Base-by-base conservation (phyloP, 2,797 vertebrate species). In the Sebastes nivosus region DNA sequence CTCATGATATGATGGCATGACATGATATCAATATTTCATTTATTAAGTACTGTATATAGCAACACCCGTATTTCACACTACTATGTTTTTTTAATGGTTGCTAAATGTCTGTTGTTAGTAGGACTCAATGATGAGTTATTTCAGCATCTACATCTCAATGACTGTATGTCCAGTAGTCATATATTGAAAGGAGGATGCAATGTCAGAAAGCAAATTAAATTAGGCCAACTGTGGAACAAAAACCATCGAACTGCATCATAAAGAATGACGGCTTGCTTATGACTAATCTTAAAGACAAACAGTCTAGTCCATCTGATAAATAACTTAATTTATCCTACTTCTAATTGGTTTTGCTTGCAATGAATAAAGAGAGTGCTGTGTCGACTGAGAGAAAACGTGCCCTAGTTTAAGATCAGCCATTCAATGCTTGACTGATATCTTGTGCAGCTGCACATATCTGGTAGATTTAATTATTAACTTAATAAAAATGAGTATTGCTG, bases 381-480 rank as follows among this genome's bases (percentile, higher is more conserved):
- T 29, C 42, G 50, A 46, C 29, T 76, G 3, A 46, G n/a, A 52
- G 29, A 29, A 79, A 76, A 24, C 50, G 4, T 75, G 63, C 30
- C 78, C 64, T 46, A 20, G 63, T 66, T 83, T 42, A 9, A 61
- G 66, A 3, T 65, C 27, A 76, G 46, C 18, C 46, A 55, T 58
- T 70, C 8, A 18, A n/a, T 67, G 25, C 52, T 38, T 60, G 42
- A 64, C 32, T 68, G 34, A 50, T 46, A 18, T 34, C 8, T 46
- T 66, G 13, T n/a, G 29, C 18, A 72, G 22, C 64, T 24, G 32
- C 29, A 78, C 22, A 55, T 78, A 61, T 76, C 30, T 55, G 30
- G 36, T 73, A 46, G 27, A 72, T 77, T 76, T 2, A 72, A 60
- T 74, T 42, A 74, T 50, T 58, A 61, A 72, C 32, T 63, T 8